These are phyloP conservation scores for Notoglanidium macrostoma DNA, from an alignment of 2,797 vertebrate species.

Conservation along the genomic window DNA sequence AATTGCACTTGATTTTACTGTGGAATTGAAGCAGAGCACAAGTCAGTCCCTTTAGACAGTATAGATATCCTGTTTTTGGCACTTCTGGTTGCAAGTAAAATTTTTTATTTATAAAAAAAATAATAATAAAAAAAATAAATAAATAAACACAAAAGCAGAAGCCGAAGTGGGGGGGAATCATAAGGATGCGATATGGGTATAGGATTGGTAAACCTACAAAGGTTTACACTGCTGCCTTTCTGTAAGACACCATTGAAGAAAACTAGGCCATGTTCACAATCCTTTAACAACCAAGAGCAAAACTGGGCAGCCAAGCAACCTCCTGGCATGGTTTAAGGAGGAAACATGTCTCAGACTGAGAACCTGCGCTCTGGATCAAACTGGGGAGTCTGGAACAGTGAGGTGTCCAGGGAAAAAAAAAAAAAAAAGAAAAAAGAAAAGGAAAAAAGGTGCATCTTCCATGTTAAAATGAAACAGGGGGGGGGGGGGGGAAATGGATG, in stretches of 20 bases:
- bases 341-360: not conserved
- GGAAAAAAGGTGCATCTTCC: not conserved
- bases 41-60: not conserved
- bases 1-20: conserved; percentile 84
- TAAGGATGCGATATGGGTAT: not conserved
- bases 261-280: no score
- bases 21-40: conserved; percentile 6
- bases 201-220: not conserved
- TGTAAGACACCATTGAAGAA: not conserved
- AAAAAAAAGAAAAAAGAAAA: no score
- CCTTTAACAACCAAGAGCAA: not conserved
- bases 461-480: no score
- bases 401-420: not conserved
- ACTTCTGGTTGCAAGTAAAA: not conserved
- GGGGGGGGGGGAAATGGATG: no score
- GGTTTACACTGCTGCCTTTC: not conserved
- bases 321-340: not conserved
- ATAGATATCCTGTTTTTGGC: not conserved
- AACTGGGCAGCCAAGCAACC: not conserved
- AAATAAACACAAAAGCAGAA: not conserved
- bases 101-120: no score
- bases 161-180: no score
- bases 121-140: no score
- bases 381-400: not conserved
- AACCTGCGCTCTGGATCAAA: not conserved